These are phyloP conservation scores for Hippasteria phrygiana DNA, from an alignment of 53 echinoderm and acorn worm genomes.

Conservation along the genomic window DNA sequence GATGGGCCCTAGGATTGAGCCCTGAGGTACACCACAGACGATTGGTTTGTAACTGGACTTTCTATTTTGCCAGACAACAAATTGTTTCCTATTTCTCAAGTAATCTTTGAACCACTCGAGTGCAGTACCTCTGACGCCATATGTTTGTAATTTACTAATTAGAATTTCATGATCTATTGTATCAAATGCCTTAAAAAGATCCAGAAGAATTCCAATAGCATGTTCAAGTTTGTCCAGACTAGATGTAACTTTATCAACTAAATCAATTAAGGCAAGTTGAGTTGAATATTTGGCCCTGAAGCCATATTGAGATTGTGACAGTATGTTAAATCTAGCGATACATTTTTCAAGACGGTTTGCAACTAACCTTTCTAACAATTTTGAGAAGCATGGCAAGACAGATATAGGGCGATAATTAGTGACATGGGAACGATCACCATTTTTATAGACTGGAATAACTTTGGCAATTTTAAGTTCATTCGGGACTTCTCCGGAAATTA, in stretches of 20 bases:
- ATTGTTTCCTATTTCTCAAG: not conserved
- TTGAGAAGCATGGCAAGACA: constrained; percentile 22
- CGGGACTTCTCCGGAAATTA: constrained; percentile 4
- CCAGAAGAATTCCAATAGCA: constrained; percentile 21
- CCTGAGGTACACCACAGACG: constrained; percentile 1
- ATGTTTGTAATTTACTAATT: constrained; percentile 16
- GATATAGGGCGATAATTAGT: constrained; percentile 38
- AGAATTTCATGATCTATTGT: constrained; percentile 40
- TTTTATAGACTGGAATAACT: constrained; percentile 5
- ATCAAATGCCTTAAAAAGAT: constrained; percentile 51
- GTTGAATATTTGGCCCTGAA: constrained; percentile 20
- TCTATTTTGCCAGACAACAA: not conserved
- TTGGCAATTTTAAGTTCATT: constrained; percentile 11
- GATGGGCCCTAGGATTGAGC: constrained; percentile 1
- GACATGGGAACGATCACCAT: constrained; percentile 9
- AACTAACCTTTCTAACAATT: not conserved
- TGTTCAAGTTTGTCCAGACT: constrained; percentile 34
- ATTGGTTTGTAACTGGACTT: not conserved
- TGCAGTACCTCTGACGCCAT: constrained; percentile 37
- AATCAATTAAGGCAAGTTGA: constrained; percentile 7
- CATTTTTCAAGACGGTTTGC: not conserved
- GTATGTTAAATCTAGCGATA: constrained; percentile 8
- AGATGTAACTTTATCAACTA: constrained; percentile 22
- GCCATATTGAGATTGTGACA: constrained; percentile 27
- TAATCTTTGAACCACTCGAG: constrained; percentile 26